Evolutionary conservation across 2,888 invertebrate species (phyloP), one percentile per base, ranked within the genome.

Genomic region (Parnassius mnemosyne): DNA sequence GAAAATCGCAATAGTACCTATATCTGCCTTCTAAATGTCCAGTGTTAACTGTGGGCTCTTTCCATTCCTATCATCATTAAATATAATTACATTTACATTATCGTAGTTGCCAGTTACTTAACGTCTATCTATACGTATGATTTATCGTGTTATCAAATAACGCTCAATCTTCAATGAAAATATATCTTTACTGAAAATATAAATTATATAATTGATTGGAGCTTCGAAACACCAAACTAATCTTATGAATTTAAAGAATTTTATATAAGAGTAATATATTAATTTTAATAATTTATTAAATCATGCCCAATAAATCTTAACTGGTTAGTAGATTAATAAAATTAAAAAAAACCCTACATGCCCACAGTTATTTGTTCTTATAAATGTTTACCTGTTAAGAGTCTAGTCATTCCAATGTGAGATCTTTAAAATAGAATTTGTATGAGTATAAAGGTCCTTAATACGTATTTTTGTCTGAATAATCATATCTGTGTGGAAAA

Each of bases 401-500:
- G 74, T 78, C 68, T 76, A 76, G 74, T 76, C 70, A 73, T 76
- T 80, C 71, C 69, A 68, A 66, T 66, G 58, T 57, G 74, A 77
- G 76, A 78, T 76, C 68, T 74, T 70, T 68, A 77, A 75, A 76
- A 77, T 78, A 78, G 66, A 65, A 66, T 66, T 68, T 71, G 70
- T 72, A 68, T 65, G 53, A 66, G 53, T 58, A 63, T 62, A 59
- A 71, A 71, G 83, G 83, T 84, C 84, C 78, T 79, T 79, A 82
- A 84, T 86, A 87, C 85, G 84, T 89, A 84, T 87, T 85, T 87
- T 87, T 86, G 80, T 85, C 85, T 88, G 84, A 83, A 75, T 85
- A 83, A 86, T 80, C 84, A 83, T 84, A 80, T 84, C 77, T 77
- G 79, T 84, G 85, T 85, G 81, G 75, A 77, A 77, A 78, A 75